A percentile compares a stretch with the other conserved stretches of the same genome.
These are phyloP conservation scores for Drosophila pseudoobscura DNA, from an alignment of 1,140 invertebrate species.

Conservation along the genomic window DNA sequence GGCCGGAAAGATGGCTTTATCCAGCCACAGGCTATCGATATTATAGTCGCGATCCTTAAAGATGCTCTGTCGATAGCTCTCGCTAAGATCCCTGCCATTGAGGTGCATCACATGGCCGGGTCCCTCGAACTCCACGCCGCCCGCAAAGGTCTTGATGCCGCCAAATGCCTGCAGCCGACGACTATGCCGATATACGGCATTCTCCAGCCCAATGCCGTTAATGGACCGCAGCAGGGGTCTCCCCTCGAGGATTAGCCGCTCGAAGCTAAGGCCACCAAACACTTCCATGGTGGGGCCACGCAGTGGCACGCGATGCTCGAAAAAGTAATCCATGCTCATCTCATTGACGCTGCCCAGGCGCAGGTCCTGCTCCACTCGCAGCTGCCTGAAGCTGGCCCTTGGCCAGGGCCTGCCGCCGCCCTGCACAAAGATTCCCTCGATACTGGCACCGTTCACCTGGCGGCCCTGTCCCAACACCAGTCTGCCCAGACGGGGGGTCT, in stretches of 20 bases:
- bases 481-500: constrained; percentile 19
- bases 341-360: constrained; percentile 49
- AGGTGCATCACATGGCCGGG: constrained; percentile 61
- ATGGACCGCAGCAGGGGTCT: constrained; percentile 48
- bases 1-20: constrained; percentile 49
- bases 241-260: constrained; percentile 55
- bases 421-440: constrained; percentile 31
- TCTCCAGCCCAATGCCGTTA: constrained; percentile 59
- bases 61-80: constrained; percentile 64
- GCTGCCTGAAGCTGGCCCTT: constrained; percentile 13
- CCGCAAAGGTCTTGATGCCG: constrained; percentile 55
- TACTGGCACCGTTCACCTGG: constrained; percentile 43
- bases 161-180: constrained; percentile 49
- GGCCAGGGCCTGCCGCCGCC: constrained; percentile 36
- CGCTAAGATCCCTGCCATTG: constrained; percentile 63
- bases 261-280: constrained; percentile 64
- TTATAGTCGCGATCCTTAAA: constrained; percentile 64
- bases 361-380: constrained; percentile 38
- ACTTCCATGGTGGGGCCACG: constrained; percentile 51
- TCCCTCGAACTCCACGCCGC: constrained; percentile 48
- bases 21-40: constrained; percentile 69
- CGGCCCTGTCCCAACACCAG: constrained; percentile 27
- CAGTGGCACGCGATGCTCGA: constrained; percentile 59
- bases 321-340: constrained; percentile 64
- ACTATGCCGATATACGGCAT: constrained; percentile 50